A percentile compares a stretch with the other conserved stretches of the same genome.
Evolutionary conservation across 2,113 vertebrate species (phyloP).

Genomic region (Tretioscincus oriximinensis): DNA sequence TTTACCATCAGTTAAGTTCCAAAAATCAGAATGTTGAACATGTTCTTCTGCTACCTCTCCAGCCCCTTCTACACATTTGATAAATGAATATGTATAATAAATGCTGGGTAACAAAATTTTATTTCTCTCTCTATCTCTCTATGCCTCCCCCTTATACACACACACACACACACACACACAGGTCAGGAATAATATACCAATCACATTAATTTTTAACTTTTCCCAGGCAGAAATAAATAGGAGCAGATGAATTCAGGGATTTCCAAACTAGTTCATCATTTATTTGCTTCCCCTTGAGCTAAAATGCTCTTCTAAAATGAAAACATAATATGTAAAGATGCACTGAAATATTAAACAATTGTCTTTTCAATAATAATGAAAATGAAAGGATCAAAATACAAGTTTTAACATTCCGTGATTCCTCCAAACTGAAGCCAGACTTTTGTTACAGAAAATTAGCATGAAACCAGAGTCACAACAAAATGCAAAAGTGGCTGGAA

Average conservation of each 20-base stretch:
- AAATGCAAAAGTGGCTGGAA: neutral
- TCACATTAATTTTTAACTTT: neutral
- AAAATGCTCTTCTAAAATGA: neutral
- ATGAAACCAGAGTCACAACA: neutral
- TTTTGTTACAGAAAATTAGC: neutral
- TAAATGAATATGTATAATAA: too few species aligned
- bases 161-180: neutral
- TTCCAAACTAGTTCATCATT: accelerated
- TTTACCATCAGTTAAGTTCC: too few species aligned
- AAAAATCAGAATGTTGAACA: too few species aligned
- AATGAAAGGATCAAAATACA: neutral
- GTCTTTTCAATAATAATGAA: neutral
- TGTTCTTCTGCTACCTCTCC: too few species aligned
- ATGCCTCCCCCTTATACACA: too few species aligned
- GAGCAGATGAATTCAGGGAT: neutral
- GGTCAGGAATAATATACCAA: neutral
- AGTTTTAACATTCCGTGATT: neutral
- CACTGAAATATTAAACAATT: neutral
- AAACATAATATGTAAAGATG: neutral
- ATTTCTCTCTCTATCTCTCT: too few species aligned
- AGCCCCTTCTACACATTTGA: too few species aligned
- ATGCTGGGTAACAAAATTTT: too few species aligned
- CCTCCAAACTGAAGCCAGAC: neutral
- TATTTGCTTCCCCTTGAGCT: neutral
- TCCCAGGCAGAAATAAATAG: neutral